Base-by-base conservation (phyloP, 2,888 invertebrate species). In the Folsomia candida region DNA sequence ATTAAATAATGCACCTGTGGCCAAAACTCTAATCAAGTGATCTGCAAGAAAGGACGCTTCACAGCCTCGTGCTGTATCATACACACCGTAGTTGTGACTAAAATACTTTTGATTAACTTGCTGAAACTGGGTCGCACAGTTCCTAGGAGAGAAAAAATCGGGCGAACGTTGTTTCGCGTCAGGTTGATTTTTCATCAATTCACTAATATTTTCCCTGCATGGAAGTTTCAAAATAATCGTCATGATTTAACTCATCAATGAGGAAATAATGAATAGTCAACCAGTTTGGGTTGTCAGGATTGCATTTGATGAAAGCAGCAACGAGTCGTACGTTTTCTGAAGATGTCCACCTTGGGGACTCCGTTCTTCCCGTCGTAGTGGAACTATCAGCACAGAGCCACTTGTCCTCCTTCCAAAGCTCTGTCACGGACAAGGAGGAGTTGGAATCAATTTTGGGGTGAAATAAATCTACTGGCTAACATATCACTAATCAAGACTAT, bases 161-260 rank as follows among this genome's bases (percentile, higher is more conserved):
- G n/a, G 2, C n/a, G 29, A 18, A 28, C 61, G 24, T 2, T 61
- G 27, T 28, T 61, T 61, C 4, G 61, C 61, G n/a, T 61, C 61
- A 2, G 61, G 61, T 28, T 61, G 61, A n/a, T 26, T n/a, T 9
- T 29, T 26, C 61, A 61, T 61, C 4, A 61, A 29, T 27, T 26
- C 20, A 29, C 28, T 28, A 28, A 61, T n/a, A n/a, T 27, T 27
- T 26, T 28, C n/a, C 61, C 61, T 61, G 28, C 37, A 37, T n/a
- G n/a, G n/a, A n/a, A n/a, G n/a, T n/a, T n/a, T n/a, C 18, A 47
- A 47, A 47, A 9, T 47, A 47, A 11, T 47, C 18, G 47, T 47
- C 9, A 47, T 47, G 18, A 11, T 47, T 47, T 47, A 11, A 54
- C 6, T 54, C 54, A 22, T 14, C 37, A 4, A 37, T 4, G 14